Conservation (phyloP, 2,113 vertebrate species). For the Choloepus hoffmanni region DNA sequence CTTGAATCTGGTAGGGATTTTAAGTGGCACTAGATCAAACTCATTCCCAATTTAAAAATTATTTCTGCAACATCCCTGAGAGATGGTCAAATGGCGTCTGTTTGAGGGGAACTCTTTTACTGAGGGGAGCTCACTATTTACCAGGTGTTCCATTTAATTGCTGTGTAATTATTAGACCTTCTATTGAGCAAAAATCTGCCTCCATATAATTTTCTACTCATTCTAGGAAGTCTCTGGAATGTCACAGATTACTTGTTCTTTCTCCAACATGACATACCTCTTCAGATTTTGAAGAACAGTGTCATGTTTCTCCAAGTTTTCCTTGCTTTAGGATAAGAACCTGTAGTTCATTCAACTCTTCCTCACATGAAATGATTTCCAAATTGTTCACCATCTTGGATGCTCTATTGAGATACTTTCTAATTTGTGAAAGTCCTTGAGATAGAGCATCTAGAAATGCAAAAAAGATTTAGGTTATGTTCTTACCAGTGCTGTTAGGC, state of each 20-base stretch:
- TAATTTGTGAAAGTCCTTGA: conserved; percentile 28
- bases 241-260: not conserved
- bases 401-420: not conserved
- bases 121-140: not conserved
- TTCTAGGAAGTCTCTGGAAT: conserved; percentile 1
- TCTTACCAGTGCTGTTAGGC: not conserved
- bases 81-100: not conserved
- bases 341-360: not conserved
- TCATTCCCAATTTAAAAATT: not conserved
- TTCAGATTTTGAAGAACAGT: conserved; percentile 44
- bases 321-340: not conserved
- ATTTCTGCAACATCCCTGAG: not conserved
- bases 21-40: not conserved
- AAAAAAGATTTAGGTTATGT: not conserved
- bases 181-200: not conserved
- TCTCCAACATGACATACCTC: not conserved
- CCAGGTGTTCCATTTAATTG: not conserved
- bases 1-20: conserved; percentile 23
- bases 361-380: not conserved
- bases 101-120: not conserved
- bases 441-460: not conserved
- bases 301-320: not conserved
- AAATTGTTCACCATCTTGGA: not conserved
- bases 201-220: conserved; percentile 7
- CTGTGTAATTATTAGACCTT: not conserved